Conservation (phyloP, 1,140 invertebrate genomes). For the Cataglyphis hispanica region DNA sequence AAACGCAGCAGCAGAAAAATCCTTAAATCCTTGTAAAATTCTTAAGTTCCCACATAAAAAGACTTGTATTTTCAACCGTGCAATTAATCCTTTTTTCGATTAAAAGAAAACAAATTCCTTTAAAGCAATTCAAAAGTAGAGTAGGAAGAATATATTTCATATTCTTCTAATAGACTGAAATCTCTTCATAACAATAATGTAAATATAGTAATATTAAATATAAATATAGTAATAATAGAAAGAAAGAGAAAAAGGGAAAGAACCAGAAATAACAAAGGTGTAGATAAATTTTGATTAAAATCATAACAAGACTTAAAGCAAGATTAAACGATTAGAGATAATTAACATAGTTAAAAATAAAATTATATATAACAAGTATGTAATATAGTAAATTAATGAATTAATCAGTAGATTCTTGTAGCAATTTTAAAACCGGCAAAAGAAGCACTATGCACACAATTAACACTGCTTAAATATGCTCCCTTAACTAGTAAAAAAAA, state of each 20-base stretch:
- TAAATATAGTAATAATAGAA: background rate
- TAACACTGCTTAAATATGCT: background rate
- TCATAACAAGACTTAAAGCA: background rate
- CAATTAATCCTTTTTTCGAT: background rate
- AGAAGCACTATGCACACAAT: background rate
- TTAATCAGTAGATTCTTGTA: background rate
- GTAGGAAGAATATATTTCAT: background rate
- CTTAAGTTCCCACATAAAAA: background rate
- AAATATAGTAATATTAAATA: background rate
- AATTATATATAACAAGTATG: background rate
- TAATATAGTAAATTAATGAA: conserved; percentile 1
- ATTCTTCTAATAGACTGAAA: background rate
- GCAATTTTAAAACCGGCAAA: background rate
- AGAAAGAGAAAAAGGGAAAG: too few species aligned
- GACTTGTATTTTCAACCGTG: background rate
- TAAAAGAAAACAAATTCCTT: background rate
- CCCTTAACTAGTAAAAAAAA: background rate
- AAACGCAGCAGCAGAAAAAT: background rate
- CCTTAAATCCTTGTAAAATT: background rate
- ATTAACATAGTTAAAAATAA: background rate
- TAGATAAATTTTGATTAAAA: background rate
- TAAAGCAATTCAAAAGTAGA: background rate
- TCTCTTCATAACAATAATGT: background rate
- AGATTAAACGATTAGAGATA: background rate
- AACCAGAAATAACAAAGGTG: background rate